These are phyloP conservation scores for Hydrozoanthus gracilis DNA, from an alignment of 92 coral and sea anemone species.

Conservation along the genomic window DNA sequence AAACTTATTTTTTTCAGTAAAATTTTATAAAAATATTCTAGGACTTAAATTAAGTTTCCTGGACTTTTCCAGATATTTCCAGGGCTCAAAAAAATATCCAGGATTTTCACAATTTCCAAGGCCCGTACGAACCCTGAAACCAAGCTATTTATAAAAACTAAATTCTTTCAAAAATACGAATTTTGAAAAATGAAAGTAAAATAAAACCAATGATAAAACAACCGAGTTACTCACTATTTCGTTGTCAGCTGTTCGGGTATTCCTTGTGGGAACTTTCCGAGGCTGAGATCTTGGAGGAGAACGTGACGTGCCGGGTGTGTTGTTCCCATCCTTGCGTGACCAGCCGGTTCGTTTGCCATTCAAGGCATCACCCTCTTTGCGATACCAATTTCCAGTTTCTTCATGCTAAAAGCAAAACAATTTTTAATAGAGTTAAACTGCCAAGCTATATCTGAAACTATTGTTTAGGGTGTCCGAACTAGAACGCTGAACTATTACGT, in stretches of 20 bases:
- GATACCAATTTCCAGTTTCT: constrained; percentile 35
- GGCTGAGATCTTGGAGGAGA: constrained; percentile 9
- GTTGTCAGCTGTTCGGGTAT: background rate
- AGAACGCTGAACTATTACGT: too few species aligned
- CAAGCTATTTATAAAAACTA: too few species aligned
- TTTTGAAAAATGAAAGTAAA: background rate
- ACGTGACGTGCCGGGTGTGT: background rate
- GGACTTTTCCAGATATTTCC: too few species aligned
- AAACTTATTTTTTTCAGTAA: too few species aligned
- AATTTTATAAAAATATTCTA: too few species aligned
- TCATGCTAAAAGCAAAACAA: background rate
- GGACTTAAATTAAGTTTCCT: too few species aligned
- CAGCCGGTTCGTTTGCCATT: background rate
- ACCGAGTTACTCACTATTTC: background rate
- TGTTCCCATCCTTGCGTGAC: background rate
- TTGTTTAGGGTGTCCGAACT: background rate
- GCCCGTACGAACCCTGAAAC: too few species aligned
- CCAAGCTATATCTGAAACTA: background rate
- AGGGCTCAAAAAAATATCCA: too few species aligned
- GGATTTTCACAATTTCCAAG: too few species aligned
- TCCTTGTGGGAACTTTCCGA: background rate
- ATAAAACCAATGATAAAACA: background rate
- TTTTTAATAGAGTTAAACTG: background rate
- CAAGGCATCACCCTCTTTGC: constrained; percentile 9
- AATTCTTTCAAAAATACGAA: background rate